phyloP scores from a whole-genome alignment of 2,888 invertebrate species.

The Pilophorus perplexus region DNA sequence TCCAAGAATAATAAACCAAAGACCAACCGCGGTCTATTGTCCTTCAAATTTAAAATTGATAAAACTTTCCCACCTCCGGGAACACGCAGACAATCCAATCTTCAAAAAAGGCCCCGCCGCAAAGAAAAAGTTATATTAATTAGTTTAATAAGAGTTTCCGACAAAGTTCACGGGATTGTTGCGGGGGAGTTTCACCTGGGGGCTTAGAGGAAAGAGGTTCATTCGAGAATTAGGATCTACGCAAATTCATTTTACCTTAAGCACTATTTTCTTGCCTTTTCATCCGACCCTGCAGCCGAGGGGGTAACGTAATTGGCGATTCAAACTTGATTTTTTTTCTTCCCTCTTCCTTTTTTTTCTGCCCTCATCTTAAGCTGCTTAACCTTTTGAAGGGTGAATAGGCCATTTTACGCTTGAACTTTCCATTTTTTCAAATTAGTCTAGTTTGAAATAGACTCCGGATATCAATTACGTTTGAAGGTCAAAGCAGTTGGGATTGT shows the following conservation, averaged over 20 bases:
- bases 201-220: not conserved
- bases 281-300: constrained; percentile 9
- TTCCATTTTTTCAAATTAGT: constrained; percentile 15
- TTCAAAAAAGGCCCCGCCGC: not conserved
- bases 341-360: no score
- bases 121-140: constrained; percentile 24
- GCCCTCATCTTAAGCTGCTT: constrained; percentile 27
- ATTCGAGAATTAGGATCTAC: constrained; percentile 4
- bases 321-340: constrained; percentile 32
- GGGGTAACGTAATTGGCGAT: constrained; percentile 32
- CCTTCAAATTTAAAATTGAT: no score
- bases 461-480: no score
- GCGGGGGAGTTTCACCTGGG: no score
- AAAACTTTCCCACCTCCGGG: no score
- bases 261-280: constrained; percentile 30
- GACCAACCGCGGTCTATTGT: no score
- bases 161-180: no score
- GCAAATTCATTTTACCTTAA: constrained; percentile 30
- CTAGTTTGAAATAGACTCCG: no score
- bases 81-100: constrained; percentile 26
- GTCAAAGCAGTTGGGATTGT: no score
- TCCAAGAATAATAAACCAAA: no score
- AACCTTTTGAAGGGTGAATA: constrained; percentile 19
- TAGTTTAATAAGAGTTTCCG: constrained; percentile 31
- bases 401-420: constrained; percentile 3